A percentile compares a stretch with the other conserved stretches of the same genome.
phyloP scores from a whole-genome alignment of 2,113 vertebrate species.

The Odobenus rosmarus region DNA sequence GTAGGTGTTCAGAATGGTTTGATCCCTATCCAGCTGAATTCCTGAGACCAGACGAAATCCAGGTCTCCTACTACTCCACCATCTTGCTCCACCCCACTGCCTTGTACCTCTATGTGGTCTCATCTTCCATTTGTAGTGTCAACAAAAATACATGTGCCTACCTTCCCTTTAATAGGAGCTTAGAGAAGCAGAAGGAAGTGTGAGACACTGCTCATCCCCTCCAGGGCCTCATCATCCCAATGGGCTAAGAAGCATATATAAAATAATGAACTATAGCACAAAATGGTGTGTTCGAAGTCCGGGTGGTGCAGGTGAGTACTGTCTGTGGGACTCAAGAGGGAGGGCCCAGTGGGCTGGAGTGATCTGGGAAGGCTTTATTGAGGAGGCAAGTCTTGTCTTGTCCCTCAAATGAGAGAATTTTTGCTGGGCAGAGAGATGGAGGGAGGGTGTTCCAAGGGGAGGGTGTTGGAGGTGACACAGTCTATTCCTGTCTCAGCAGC shows the following conservation, averaged over 20 bases:
- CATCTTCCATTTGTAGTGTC: background rate
- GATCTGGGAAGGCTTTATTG: background rate
- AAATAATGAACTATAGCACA: background rate
- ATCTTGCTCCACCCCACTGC: background rate
- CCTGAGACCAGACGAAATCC: too few species aligned
- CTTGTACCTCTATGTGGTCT: background rate
- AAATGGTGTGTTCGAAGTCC: background rate
- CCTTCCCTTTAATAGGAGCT: background rate
- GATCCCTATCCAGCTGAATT: too few species aligned
- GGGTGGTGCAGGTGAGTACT: background rate
- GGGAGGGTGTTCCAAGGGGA: background rate
- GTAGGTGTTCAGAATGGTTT: too few species aligned
- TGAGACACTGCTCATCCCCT: background rate
- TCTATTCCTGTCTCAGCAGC: background rate
- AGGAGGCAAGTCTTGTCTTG: background rate
- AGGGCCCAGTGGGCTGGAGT: background rate
- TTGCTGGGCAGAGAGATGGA: background rate
- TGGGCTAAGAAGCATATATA: background rate
- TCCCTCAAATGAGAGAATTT: background rate
- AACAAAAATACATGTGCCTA: background rate
- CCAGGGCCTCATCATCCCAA: background rate
- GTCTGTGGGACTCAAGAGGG: background rate
- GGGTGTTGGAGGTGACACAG: background rate
- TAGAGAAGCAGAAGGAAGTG: background rate
- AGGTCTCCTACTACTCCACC: too few species aligned